These are phyloP conservation scores for Metalampra italica DNA, from an alignment of 2,888 invertebrate species.

Conservation along the genomic window DNA sequence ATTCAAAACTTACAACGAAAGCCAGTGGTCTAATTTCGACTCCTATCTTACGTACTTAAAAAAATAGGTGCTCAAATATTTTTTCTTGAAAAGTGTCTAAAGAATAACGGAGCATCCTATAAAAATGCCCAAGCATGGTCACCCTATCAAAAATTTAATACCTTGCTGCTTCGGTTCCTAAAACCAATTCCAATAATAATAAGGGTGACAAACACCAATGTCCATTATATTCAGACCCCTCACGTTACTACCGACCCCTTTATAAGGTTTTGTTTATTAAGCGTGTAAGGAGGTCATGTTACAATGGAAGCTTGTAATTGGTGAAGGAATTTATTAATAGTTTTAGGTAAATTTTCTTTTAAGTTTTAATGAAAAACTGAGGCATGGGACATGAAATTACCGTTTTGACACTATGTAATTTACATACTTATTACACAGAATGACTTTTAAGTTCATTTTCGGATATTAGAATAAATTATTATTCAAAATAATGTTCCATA, in stretches of 20 bases:
- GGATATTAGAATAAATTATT: too few relatives aligned
- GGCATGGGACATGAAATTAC: too few relatives aligned
- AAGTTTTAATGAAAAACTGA: not conserved
- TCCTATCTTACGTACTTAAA: too few relatives aligned
- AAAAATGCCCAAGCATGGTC: conserved; percentile 10
- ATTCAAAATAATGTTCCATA: too few relatives aligned
- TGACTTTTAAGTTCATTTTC: too few relatives aligned
- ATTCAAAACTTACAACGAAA: too few relatives aligned
- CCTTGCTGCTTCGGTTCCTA: conserved; percentile 18
- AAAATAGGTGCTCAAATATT: too few relatives aligned
- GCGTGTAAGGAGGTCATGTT: not conserved
- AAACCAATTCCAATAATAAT: conserved; percentile 8
- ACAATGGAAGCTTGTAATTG: not conserved
- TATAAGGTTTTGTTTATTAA: not conserved
- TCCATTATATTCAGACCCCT: conserved; percentile 24
- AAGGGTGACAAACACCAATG: conserved; percentile 25
- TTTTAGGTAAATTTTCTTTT: not conserved
- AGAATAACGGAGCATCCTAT: not conserved
- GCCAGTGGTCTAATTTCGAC: too few relatives aligned
- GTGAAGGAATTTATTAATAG: not conserved
- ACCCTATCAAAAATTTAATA: conserved; percentile 23
- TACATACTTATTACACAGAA: too few relatives aligned
- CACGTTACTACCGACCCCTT: conserved; percentile 10
- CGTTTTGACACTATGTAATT: too few relatives aligned
- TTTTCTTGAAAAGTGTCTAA: not conserved